phyloP scores from a whole-genome alignment of 2,888 invertebrate genomes.

The Caenorhabditis afra region DNA sequence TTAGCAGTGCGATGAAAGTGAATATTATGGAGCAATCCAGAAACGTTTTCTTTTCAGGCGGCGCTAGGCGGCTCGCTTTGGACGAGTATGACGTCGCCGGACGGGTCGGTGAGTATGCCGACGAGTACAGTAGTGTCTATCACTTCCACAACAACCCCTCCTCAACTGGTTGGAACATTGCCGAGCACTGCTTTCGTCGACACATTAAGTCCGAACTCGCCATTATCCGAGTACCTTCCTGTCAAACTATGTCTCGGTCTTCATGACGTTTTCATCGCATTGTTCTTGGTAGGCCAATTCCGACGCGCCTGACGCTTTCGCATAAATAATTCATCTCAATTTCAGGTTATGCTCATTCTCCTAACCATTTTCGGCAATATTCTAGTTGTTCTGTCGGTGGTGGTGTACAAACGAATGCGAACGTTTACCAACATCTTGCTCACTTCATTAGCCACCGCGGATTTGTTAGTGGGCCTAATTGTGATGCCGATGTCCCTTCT shows the following conservation, averaged over 20 bases:
- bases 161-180: conserved; percentile 1
- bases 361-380: conserved; percentile 80
- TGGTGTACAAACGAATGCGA: conserved; percentile 81
- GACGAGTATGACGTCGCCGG: conserved; percentile 56
- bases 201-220: conserved; percentile 35
- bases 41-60: conserved; percentile 57
- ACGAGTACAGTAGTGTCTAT: conserved; percentile 29
- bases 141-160: conserved; percentile 31
- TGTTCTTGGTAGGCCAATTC: conserved; percentile 52
- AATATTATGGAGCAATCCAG: conserved; percentile 9
- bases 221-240: conserved; percentile 45
- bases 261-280: conserved; percentile 78
- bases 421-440: conserved; percentile 81
- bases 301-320: no score
- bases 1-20: conserved; percentile 20
- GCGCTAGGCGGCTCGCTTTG: conserved; percentile 62
- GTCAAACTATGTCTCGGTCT: conserved; percentile 74
- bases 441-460: conserved; percentile 81
- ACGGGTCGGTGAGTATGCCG: conserved; percentile 36
- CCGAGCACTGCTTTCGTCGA: conserved; percentile 26
- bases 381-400: conserved; percentile 81
- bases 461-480: conserved; percentile 80
- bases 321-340: neutral
- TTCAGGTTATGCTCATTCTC: conserved; percentile 79
- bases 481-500: conserved; percentile 81